phyloP scores from a whole-genome alignment of 2,113 vertebrate genomes.

The Stigmatopora nigra region DNA sequence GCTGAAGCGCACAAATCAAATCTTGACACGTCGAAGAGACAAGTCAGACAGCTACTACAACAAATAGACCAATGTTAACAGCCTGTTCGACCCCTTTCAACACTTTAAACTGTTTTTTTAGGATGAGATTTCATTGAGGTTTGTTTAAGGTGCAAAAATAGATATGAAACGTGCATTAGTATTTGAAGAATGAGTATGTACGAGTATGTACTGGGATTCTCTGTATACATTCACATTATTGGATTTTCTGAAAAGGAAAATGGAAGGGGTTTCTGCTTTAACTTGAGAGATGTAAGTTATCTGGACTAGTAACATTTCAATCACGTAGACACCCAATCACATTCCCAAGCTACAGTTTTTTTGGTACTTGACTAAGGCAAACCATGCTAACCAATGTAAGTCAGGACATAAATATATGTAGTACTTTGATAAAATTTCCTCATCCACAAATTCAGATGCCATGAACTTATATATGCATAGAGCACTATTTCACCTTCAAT shows the following conservation, averaged over 20 bases:
- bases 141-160: not conserved
- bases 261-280: not conserved
- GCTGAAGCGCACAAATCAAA: slow-evolving; percentile 10
- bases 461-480: too few relatives aligned
- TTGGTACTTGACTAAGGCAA: not conserved
- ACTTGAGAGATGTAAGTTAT: not conserved
- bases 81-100: not conserved
- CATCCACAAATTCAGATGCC: too few relatives aligned
- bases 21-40: slow-evolving; percentile 7
- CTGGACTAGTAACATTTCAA: not conserved
- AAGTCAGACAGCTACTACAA: not conserved
- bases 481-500: not conserved
- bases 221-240: too few relatives aligned
- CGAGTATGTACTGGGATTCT: too few relatives aligned
- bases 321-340: not conserved
- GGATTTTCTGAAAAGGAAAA: too few relatives aligned
- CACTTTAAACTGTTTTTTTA: not conserved
- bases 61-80: not conserved
- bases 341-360: not conserved
- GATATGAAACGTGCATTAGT: not conserved
- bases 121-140: not conserved
- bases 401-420: too few relatives aligned
- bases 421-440: too few relatives aligned
- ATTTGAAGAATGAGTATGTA: too few relatives aligned
- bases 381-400: too few relatives aligned